Evolutionary conservation across 92 coral and sea anemone species (phyloP), one percentile per base, ranked within the genome.

Genomic region (Epizoanthus stellaris): DNA sequence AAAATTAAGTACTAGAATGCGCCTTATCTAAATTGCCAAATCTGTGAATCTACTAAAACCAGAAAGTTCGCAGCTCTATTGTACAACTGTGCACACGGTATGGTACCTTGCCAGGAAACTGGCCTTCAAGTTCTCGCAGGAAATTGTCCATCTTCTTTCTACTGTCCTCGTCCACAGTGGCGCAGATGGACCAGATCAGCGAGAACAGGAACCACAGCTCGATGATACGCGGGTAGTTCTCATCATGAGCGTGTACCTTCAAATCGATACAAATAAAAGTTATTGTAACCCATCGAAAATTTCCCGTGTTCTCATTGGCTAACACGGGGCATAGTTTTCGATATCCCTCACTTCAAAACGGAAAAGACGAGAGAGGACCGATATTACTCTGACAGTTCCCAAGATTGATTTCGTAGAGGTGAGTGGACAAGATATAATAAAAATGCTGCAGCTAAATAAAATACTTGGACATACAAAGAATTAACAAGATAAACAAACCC

Each of bases 71-170:
- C 36, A 30, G 36, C 36, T 30, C 1, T 30, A 30, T 30, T 30
- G 36, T 30, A 30, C 36, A 30, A 30, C 36, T 30, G 36, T 30
- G 1, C 36, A 30, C 36, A 52, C 56, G 15, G 15, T 7, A 6
- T 52, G 15, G 56, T 49, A 96, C 99, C 96, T 96, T 96, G 56
- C 95, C 98, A n/a, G 99, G 99, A 57, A 96, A 91, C 88, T 96
- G 99, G 9, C 99, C 99, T 88, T 96, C 99, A 42, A 96, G 91
- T 74, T 96, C 99, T 76, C 99, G 94, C 38, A 96, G 86, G 89
- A 94, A 96, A 89, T 96, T 96, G 92, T 96, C 99, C 96, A 96
- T 96, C 91, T 96, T 96, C 91, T 96, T 96, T 30, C 99, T 91
- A 80, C 99, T 96, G 91, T 96, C 99, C 72, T 96, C 99, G 62